Evolutionary conservation across 2,888 invertebrate species (phyloP).

Genomic region (Eilema depressum): DNA sequence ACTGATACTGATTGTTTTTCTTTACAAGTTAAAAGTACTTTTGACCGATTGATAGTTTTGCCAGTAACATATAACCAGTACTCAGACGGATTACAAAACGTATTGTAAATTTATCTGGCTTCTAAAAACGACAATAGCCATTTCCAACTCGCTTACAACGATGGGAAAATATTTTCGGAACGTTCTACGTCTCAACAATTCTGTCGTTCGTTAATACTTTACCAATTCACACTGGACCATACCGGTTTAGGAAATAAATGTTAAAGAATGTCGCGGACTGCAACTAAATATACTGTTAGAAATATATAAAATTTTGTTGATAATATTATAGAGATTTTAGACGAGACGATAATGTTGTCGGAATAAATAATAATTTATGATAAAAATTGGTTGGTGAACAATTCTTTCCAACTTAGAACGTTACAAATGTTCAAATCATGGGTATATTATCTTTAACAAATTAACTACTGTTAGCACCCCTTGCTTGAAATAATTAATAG

Average conservation of each 20-base stretch:
- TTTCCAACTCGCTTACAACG: conserved; percentile 7
- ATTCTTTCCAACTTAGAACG: too few relatives aligned
- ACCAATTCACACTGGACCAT: conserved; percentile 39
- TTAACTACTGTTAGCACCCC: too few relatives aligned
- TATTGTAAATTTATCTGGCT: conserved; percentile 13
- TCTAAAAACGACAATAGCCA: conserved; percentile 6
- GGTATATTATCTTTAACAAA: too few relatives aligned
- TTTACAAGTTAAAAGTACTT: background rate
- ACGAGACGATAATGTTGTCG: background rate
- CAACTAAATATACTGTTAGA: conserved; percentile 51
- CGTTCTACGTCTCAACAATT: conserved; percentile 22
- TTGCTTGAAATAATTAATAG: too few relatives aligned
- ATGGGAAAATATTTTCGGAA: conserved; percentile 20
- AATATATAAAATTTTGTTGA: conserved; percentile 25
- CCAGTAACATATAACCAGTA: conserved; percentile 3
- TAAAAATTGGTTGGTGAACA: too few relatives aligned
- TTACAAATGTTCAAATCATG: too few relatives aligned
- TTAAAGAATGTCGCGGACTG: conserved; percentile 48
- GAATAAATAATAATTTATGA: background rate
- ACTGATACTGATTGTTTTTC: too few relatives aligned
- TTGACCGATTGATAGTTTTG: background rate
- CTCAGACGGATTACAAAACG: conserved; percentile 11
- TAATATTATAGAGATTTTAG: background rate
- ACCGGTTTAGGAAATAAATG: conserved; percentile 49
- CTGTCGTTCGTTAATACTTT: conserved; percentile 24